Percentiles rank a stretch among this genome's conserved stretches.
These are phyloP conservation scores for Eubasilissa regina DNA, from an alignment of 1,140 invertebrate genomes.

Conservation along the genomic window DNA sequence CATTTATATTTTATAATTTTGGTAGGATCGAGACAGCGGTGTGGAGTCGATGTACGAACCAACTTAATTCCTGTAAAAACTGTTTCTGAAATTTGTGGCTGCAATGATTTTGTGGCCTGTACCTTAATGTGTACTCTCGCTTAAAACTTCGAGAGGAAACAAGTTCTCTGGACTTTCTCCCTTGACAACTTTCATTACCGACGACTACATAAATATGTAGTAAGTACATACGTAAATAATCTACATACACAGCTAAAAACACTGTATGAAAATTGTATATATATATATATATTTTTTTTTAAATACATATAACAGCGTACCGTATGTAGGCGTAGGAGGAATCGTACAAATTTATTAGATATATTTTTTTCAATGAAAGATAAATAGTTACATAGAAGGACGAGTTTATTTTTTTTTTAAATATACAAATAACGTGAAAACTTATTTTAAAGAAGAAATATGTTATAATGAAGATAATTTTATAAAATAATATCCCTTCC, in stretches of 20 bases:
- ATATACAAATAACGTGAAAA: not conserved
- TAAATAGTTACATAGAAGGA: not conserved
- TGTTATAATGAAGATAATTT: not conserved
- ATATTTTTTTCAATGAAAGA: not conserved
- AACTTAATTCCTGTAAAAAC: too few relatives aligned
- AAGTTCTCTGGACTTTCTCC: constrained; percentile 26
- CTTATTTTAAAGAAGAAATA: not conserved
- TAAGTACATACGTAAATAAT: too few relatives aligned
- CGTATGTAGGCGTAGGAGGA: not conserved
- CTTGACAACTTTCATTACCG: constrained; percentile 19
- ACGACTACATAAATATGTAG: not conserved
- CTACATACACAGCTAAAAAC: not conserved
- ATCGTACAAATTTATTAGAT: too few relatives aligned
- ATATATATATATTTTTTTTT: too few relatives aligned
- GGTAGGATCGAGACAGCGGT: too few relatives aligned
- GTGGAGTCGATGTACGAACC: too few relatives aligned
- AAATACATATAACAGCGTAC: not conserved
- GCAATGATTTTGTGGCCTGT: too few relatives aligned
- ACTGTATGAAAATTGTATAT: too few relatives aligned
- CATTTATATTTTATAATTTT: too few relatives aligned
- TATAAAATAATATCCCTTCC: too few relatives aligned
- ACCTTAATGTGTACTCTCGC: too few relatives aligned
- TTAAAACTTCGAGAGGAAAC: constrained; percentile 1
- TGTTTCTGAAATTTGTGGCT: too few relatives aligned
- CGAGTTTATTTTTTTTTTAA: not conserved